These are phyloP conservation scores for Oscheius sp. DNA, from an alignment of 1,140 invertebrate genomes.

Conservation along the genomic window DNA sequence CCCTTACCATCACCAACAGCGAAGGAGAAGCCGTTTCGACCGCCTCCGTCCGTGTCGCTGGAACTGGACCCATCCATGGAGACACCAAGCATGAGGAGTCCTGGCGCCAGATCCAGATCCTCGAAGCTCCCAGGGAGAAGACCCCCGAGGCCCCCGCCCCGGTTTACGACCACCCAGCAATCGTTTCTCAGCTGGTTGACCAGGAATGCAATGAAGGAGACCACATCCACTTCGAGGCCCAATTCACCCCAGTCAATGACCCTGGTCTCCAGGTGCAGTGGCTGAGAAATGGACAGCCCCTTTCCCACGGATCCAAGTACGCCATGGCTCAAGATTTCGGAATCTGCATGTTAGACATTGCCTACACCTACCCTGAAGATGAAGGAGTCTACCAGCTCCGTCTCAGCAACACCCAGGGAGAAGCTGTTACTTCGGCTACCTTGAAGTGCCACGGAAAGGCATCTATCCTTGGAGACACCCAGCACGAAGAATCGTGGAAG, in stretches of 20 bases:
- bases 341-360: conserved; percentile 86
- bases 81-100: conserved; percentile 56
- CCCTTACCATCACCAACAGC: conserved; percentile 55
- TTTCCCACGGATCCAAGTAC: conserved; percentile 63
- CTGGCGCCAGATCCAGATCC: conserved; percentile 54
- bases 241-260: conserved; percentile 81
- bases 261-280: conserved; percentile 90
- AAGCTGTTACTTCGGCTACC: conserved; percentile 85
- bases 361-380: conserved; percentile 89
- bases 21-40: conserved; percentile 67
- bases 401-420: conserved; percentile 82
- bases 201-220: conserved; percentile 59
- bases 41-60: conserved; percentile 74
- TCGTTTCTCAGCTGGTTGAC: conserved; percentile 51
- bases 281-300: conserved; percentile 84
- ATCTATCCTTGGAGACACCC: conserved; percentile 50
- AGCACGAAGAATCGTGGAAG: conserved; percentile 55
- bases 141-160: conserved; percentile 47
- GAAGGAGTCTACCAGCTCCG: conserved; percentile 89
- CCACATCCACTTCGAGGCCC: conserved; percentile 50
- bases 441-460: conserved; percentile 69
- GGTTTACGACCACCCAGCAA: conserved; percentile 51
- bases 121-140: conserved; percentile 54
- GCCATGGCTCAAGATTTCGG: conserved; percentile 74
- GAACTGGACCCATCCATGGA: conserved; percentile 62